phyloP scores from a whole-genome alignment of 2,797 vertebrate species.

The Echeneis naucrates region DNA sequence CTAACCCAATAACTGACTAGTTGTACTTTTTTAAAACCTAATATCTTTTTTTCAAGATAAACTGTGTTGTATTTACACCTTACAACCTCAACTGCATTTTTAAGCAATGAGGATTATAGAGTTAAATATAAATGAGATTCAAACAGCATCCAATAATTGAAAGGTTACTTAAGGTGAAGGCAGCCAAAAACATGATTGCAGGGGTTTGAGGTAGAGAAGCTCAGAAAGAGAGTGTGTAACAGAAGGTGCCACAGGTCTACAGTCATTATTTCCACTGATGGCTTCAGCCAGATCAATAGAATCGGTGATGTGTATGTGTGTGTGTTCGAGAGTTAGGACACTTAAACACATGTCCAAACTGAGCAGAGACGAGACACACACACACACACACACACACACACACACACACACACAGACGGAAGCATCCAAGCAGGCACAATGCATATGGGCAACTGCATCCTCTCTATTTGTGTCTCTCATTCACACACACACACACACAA shows the following conservation, averaged over 20 bases:
- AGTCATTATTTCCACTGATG: conserved; percentile 68
- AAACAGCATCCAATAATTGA: conserved; percentile 6
- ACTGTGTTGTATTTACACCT: too few species aligned
- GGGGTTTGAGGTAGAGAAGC: neutral
- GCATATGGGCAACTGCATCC: conserved; percentile 48
- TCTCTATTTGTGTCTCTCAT: neutral
- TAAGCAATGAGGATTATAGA: conserved; percentile 2
- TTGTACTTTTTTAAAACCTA: neutral
- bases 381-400: conserved; percentile 30
- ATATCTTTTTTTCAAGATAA: too few species aligned
- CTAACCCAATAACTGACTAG: neutral
- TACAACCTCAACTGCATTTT: neutral
- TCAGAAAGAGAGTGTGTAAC: conserved; percentile 5
- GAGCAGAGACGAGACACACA: conserved; percentile 31
- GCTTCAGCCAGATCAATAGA: conserved; percentile 66
- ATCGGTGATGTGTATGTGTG: conserved; percentile 28
- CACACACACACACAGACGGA: conserved; percentile 38
- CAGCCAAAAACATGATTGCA: neutral
- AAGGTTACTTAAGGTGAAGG: conserved; percentile 30
- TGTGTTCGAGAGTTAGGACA: conserved; percentile 20
- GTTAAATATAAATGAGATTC: conserved; percentile 5
- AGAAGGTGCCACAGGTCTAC: conserved; percentile 55
- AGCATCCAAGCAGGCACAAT: conserved; percentile 58
- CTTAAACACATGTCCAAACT: conserved; percentile 36
- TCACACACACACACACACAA: neutral